Evolutionary conservation across 2,113 vertebrate genomes (phyloP).

Genomic region (Sprattus sprattus): DNA sequence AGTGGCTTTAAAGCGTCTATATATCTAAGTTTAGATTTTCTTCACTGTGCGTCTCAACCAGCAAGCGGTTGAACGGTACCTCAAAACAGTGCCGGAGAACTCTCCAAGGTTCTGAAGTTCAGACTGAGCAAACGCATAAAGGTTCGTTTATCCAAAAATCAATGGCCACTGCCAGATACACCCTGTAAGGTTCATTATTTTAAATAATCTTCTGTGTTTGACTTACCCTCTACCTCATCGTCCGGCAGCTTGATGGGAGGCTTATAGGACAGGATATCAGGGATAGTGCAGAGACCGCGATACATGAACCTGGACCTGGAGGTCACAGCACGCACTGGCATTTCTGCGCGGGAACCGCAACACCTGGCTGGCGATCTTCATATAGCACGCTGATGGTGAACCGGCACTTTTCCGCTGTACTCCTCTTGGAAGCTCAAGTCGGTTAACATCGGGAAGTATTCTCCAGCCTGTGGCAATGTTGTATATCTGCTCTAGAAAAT

Average conservation of each 20-base stretch:
- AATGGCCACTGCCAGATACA: background rate
- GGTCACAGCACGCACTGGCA: conserved; percentile 96
- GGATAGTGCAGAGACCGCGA: conserved; percentile 94
- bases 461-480: background rate
- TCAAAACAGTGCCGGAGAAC: conserved; percentile 1
- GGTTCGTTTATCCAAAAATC: background rate
- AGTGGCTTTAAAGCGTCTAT: background rate
- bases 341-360: conserved; percentile 79
- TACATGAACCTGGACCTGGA: conserved; percentile 98
- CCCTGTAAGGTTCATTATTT: background rate
- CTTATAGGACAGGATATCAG: conserved; percentile 86
- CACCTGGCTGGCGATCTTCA: conserved; percentile 71
- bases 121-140: background rate
- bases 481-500: background rate
- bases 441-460: conserved; percentile 6
- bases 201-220: background rate
- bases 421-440: conserved; percentile 5
- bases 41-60: background rate
- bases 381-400: conserved; percentile 61
- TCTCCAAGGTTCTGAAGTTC: conserved; percentile 40
- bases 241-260: conserved; percentile 85
- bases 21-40: background rate
- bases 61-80: background rate
- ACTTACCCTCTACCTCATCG: conserved; percentile 93
- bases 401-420: background rate